Conservation (phyloP, 2,113 vertebrate genomes). For the Polypterus bichir region DNA sequence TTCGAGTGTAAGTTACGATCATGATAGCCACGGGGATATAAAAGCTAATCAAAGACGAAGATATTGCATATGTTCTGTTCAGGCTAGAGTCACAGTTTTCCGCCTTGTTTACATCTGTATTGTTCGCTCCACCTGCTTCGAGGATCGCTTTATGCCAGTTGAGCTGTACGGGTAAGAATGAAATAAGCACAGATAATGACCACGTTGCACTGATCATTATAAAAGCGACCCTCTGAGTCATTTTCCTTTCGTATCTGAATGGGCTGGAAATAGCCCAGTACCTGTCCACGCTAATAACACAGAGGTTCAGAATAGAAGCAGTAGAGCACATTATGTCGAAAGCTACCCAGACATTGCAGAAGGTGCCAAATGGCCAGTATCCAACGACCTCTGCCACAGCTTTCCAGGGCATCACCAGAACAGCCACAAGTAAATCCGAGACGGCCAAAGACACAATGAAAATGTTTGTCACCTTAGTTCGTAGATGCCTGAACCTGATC, state of each 20-base stretch:
- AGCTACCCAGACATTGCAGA: constrained; percentile 87
- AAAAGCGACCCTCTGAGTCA: constrained; percentile 76
- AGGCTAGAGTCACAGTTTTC: constrained; percentile 84
- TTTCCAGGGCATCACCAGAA: constrained; percentile 96
- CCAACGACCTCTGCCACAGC: constrained; percentile 80
- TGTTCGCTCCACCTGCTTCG: constrained; percentile 27
- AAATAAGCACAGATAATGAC: constrained; percentile 82
- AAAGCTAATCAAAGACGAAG: constrained; percentile 89
- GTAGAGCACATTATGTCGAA: constrained; percentile 97
- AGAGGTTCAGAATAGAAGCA: constrained; percentile 88
- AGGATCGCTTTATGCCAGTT: constrained; percentile 73
- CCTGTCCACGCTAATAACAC: constrained; percentile 83
- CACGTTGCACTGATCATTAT: constrained; percentile 75
- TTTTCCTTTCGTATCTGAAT: constrained; percentile 83
- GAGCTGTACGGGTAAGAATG: constrained; percentile 87
- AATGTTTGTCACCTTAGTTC: constrained; percentile 78
- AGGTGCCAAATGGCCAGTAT: constrained; percentile 87
- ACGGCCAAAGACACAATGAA: constrained; percentile 85
- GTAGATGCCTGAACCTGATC: constrained; percentile 70
- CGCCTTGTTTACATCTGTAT: constrained; percentile 23
- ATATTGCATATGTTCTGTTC: constrained; percentile 82
- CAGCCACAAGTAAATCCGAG: constrained; percentile 80
- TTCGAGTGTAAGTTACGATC: constrained; percentile 85
- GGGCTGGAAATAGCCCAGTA: constrained; percentile 94
- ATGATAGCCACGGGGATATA: constrained; percentile 90